Conservation (phyloP, 2,888 invertebrate genomes). For the Petrolisthes cinctipes region DNA sequence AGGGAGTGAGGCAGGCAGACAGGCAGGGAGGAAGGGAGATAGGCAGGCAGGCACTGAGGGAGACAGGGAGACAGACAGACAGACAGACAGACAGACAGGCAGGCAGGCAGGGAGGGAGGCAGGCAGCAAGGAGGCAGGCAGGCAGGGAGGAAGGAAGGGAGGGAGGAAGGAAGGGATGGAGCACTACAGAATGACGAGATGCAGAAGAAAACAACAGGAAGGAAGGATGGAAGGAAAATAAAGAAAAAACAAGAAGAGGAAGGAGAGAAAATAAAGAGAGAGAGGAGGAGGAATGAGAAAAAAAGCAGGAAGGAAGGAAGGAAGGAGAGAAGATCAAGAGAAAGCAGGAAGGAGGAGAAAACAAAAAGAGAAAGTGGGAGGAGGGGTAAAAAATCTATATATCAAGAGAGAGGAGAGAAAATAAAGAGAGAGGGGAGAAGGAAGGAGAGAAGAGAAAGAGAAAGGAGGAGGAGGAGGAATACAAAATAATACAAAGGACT, state of each 20-base stretch:
- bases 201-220: no score
- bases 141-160: no score
- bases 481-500: no score
- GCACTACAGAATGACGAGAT: no score
- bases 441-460: not conserved
- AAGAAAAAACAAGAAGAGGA: not conserved
- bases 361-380: not conserved
- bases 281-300: not conserved
- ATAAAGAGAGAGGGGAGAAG: not conserved
- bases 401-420: not conserved
- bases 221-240: not conserved
- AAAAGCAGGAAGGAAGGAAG: not conserved
- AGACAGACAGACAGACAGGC: not conserved
- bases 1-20: not conserved
- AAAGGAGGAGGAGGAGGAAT: not conserved
- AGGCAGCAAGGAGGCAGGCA: no score
- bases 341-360: not conserved
- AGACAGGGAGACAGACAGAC: not conserved
- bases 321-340: not conserved
- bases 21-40: no score
- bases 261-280: not conserved
- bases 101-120: not conserved
- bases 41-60: not conserved
- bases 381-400: not conserved
- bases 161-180: no score